A percentile compares a stretch with the other conserved stretches of the same genome.
phyloP scores from a whole-genome alignment of 2,888 invertebrate species.

The Mythimna lalbum region DNA sequence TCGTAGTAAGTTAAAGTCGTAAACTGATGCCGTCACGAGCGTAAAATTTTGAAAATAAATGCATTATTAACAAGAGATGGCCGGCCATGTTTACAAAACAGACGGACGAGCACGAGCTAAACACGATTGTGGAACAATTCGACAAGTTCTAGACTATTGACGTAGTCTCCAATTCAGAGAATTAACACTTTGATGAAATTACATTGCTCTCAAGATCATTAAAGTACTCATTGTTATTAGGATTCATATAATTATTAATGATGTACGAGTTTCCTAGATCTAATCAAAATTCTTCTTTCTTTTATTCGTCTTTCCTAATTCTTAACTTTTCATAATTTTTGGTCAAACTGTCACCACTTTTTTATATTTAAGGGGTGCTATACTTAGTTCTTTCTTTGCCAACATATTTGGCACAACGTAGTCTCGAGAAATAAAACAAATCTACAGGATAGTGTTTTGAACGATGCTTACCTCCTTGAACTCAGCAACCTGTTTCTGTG shows the following conservation, averaged over 20 bases:
- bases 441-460: not conserved
- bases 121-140: conserved; percentile 63
- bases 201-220: not conserved
- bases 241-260: not conserved
- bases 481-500: conserved; percentile 98
- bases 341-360: not conserved
- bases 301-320: too few species aligned
- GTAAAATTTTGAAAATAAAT: conserved; percentile 68
- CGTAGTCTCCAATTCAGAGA: conserved; percentile 43
- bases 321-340: too few species aligned
- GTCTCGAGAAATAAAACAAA: not conserved
- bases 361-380: not conserved
- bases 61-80: conserved; percentile 52
- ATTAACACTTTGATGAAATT: conserved; percentile 21
- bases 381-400: not conserved
- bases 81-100: conserved; percentile 78
- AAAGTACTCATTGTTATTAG: not conserved
- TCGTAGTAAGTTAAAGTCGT: conserved; percentile 42
- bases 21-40: conserved; percentile 61
- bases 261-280: not conserved
- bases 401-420: not conserved
- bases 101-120: conserved; percentile 73
- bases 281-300: too few species aligned
- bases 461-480: conserved; percentile 95
- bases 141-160: conserved; percentile 56